Conservation (phyloP, 1,140 invertebrate genomes). For the Saxidomus purpurata region DNA sequence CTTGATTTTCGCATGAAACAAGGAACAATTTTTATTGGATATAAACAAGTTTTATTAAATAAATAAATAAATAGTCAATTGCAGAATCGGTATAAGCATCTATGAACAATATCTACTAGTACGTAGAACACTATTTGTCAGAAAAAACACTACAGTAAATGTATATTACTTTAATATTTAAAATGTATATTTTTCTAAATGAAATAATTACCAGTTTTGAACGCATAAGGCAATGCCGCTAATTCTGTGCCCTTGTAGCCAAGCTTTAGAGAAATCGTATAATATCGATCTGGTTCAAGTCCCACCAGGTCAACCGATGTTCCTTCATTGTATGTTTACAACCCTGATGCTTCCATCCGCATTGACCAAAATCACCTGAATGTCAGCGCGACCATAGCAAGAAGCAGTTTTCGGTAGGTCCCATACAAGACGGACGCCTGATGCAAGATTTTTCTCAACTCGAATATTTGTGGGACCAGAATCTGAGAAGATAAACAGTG, state of each 20-base stretch:
- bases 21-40: no score
- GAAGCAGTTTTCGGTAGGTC: constrained; percentile 31
- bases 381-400: constrained; percentile 14
- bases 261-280: background rate
- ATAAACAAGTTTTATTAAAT: no score
- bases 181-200: no score
- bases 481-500: background rate
- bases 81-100: no score
- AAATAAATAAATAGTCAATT: no score
- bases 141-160: no score
- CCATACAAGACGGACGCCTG: background rate
- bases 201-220: constrained; percentile 33
- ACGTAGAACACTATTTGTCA: no score
- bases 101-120: no score
- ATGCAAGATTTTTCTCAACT: constrained; percentile 22
- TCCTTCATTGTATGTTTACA: background rate
- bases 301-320: constrained; percentile 19
- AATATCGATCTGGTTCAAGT: background rate
- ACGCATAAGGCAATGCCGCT: background rate
- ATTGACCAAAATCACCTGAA: background rate
- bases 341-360: background rate
- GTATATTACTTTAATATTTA: no score
- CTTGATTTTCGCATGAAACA: no score
- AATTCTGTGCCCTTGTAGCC: background rate
- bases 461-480: constrained; percentile 47